Evolutionary conservation across 1,140 invertebrate species (phyloP), one percentile per base, ranked within the genome.

Genomic region (Drosophila nasuta): DNA sequence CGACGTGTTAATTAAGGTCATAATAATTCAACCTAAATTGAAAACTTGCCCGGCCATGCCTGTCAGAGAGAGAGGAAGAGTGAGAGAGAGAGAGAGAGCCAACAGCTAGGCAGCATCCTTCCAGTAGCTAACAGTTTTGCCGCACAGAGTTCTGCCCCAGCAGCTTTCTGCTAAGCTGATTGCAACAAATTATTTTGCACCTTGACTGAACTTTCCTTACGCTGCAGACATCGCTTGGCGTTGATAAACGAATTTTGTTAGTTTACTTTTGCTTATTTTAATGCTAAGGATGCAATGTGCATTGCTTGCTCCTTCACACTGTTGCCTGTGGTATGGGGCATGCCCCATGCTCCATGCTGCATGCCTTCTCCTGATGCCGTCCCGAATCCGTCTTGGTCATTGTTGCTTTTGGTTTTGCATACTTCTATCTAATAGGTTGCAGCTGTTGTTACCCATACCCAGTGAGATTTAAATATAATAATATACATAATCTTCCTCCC

Each of bases 11-110:
- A 88, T 88, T 88, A 88, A 88, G 85, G 85, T 88, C 85, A 88
- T 88, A 88, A 88, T 88, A 88, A 88, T 88, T 88, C 85, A 88
- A 89, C 85, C 83, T 89, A 89, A 88, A 88, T 88, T 89, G 85
- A 88, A 88, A 88, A 88, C 85, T 89, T 89, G 83, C 83, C 74
- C 58, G 46, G 68, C 58, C 58, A 45, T 62, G 77, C 68, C 64
- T 71, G 41, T 63, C 48, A 59, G 51, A 25, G 35, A 10, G 33
- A 10, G 8, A 48, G 45, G 1, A 1, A 15, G 15, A 15, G 15
- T 1, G 15, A 46, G 13, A 33, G 13, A 17, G n/a, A 17, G 45
- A 41, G 17, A 48, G 45, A 38, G 30, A 33, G 45, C 33, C 15
- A 25, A n/a, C 11, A 17, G 28, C 30, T 5, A 43, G 15, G 35